Evolutionary conservation across 2,888 invertebrate species (phyloP), one percentile per base, ranked within the genome.

Genomic region (Apodemia mormo): DNA sequence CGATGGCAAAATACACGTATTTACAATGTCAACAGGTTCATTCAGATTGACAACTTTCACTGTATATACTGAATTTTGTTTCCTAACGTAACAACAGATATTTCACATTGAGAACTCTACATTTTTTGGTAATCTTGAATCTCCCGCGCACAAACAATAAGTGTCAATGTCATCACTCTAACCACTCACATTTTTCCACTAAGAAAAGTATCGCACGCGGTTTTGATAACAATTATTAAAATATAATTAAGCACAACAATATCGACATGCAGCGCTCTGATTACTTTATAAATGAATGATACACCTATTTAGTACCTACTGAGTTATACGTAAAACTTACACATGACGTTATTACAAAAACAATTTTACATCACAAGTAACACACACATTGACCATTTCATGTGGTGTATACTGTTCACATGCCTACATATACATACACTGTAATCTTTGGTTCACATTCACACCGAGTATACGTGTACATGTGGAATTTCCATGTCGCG

Each of bases 31-130:
- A 86, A 83, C 81, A 81, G 81, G 82, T 84, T 80, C 82, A 83
- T 85, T 80, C 71, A 81, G 86, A 71, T 69, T 70, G 68, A 82
- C 83, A 81, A 89, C 90, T 90, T 91, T 91, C 90, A 88, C 90
- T 79, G 69, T 74, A 79, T 76, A 77, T 75, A 37, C 37, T 64
- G 14, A n/a, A 64, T 64, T 9, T 64, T 37, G 33, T 6, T 65
- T 45, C 70, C 74, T 45, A 68, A 66, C 69, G n/a, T 64, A 52
- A 72, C 68, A 68, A 14, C 64, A 67, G 65, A 67, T 43, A 73
- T 71, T 72, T 68, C 67, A 70, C 70, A 71, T 70, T 40, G 65
- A 69, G 70, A 52, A 52, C 29, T 71, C n/a, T 70, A 71, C 74
- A 75, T 76, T 75, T 67, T 72, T 70, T 68, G 56, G 74, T 75